phyloP scores from a whole-genome alignment of 92 coral and sea anemone species.

The Diadumene lineata region DNA sequence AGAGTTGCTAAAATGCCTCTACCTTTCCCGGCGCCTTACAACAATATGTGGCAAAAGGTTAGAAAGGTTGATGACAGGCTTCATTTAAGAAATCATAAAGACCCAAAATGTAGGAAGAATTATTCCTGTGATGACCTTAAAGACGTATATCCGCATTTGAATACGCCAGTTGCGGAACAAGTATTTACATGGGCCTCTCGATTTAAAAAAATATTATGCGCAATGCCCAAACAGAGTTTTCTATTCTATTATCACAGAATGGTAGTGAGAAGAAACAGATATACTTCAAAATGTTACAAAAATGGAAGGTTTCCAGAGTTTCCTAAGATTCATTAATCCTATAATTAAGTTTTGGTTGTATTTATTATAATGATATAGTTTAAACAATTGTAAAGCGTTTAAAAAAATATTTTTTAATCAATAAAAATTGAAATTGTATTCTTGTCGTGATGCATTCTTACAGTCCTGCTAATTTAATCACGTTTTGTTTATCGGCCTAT shows the following conservation, averaged over 20 bases:
- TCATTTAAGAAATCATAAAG: constrained; percentile 47
- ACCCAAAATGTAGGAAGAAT: constrained; percentile 16
- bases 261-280: constrained; percentile 45
- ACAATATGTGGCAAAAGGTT: constrained; percentile 44
- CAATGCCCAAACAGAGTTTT: constrained; percentile 53
- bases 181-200: constrained; percentile 49
- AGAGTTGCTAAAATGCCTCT: constrained; percentile 29
- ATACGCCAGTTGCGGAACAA: constrained; percentile 60
- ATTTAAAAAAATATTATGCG: constrained; percentile 43
- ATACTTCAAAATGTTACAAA: constrained; percentile 36
- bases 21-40: constrained; percentile 47
- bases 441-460: too few species aligned
- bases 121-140: constrained; percentile 37
- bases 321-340: constrained; percentile 23
- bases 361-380: too few species aligned
- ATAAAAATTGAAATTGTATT: too few species aligned
- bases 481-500: too few species aligned
- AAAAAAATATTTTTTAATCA: too few species aligned
- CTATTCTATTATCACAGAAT: constrained; percentile 52
- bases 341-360: too few species aligned
- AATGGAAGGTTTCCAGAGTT: constrained; percentile 6
- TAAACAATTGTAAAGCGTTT: too few species aligned
- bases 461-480: too few species aligned
- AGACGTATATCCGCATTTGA: constrained; percentile 22
- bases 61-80: constrained; percentile 44